Evolutionary conservation across 2,797 vertebrate species (phyloP).

Genomic region (Propithecus perrieri): DNA sequence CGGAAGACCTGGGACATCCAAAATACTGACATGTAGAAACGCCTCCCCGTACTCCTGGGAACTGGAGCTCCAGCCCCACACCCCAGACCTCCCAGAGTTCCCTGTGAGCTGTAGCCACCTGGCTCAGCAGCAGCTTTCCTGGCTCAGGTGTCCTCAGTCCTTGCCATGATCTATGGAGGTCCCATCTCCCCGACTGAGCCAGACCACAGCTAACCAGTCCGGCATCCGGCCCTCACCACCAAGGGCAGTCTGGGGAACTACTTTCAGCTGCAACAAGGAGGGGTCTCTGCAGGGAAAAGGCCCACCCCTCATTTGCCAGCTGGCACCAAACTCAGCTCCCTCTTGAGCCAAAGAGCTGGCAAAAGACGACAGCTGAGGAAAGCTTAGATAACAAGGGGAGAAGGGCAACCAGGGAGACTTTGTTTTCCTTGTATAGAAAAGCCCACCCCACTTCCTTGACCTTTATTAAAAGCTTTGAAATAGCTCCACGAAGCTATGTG

Average conservation of each 20-base stretch:
- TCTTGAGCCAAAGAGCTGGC: slow-evolving; percentile 6
- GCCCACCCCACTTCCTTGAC: background rate
- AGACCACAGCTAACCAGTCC: background rate
- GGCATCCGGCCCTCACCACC: background rate
- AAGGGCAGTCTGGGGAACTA: background rate
- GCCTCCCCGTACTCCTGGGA: background rate
- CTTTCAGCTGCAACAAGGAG: background rate
- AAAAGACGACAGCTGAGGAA: background rate
- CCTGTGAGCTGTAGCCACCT: background rate
- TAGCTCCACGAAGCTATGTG: background rate
- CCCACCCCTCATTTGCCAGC: background rate
- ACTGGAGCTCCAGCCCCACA: background rate
- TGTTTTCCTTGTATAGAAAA: background rate
- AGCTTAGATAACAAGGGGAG: background rate
- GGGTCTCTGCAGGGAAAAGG: slow-evolving; percentile 7
- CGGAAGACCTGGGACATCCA: background rate
- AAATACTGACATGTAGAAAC: background rate
- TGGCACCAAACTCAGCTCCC: background rate
- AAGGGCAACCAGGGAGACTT: background rate
- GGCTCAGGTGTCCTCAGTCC: background rate
- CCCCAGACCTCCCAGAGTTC: background rate
- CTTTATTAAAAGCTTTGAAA: background rate
- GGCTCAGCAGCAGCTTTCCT: background rate
- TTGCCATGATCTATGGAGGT: background rate
- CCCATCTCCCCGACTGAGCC: background rate